These are phyloP conservation scores for Drosophila simulans DNA, from an alignment of 1,140 invertebrate genomes.

Conservation along the genomic window DNA sequence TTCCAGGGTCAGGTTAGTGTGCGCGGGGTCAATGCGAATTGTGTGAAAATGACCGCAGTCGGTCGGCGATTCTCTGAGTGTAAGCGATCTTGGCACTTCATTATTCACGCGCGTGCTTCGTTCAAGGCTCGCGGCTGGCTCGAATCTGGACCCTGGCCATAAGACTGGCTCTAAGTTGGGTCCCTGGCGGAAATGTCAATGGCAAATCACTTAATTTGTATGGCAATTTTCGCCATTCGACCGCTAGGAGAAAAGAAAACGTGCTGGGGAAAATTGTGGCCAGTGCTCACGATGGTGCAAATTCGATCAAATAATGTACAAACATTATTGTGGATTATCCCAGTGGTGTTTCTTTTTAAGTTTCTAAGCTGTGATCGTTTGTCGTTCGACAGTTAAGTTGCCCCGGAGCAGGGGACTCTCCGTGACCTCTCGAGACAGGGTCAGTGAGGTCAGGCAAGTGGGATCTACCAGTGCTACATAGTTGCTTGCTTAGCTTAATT, in stretches of 20 bases:
- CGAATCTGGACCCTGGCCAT: slow-evolving; percentile 24
- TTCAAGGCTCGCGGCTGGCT: slow-evolving; percentile 67
- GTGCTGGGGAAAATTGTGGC: slow-evolving; percentile 61
- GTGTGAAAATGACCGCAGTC: slow-evolving; percentile 71
- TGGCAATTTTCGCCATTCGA: slow-evolving; percentile 70
- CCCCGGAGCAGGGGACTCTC: slow-evolving; percentile 23
- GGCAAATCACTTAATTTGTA: slow-evolving; percentile 84
- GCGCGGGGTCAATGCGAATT: slow-evolving; percentile 79
- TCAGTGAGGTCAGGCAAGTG: slow-evolving; percentile 69
- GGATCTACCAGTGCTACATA: neutral
- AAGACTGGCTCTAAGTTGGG: slow-evolving; percentile 23
- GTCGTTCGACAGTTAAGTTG: slow-evolving; percentile 39
- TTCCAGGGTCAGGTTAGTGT: slow-evolving; percentile 69
- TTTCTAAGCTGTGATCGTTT: slow-evolving; percentile 56
- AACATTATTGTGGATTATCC: slow-evolving; percentile 67
- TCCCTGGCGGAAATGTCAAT: slow-evolving; percentile 78
- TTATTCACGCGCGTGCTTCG: slow-evolving; percentile 81
- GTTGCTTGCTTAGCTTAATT: neutral
- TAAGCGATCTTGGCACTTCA: slow-evolving; percentile 84
- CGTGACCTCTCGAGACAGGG: slow-evolving; percentile 48
- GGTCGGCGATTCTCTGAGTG: slow-evolving; percentile 36
- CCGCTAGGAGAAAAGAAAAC: slow-evolving; percentile 54
- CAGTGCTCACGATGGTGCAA: slow-evolving; percentile 65
- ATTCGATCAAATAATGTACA: slow-evolving; percentile 76
- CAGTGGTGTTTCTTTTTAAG: slow-evolving; percentile 31